phyloP scores from a whole-genome alignment of 1,140 invertebrate species.

The Panulirus ornatus region DNA sequence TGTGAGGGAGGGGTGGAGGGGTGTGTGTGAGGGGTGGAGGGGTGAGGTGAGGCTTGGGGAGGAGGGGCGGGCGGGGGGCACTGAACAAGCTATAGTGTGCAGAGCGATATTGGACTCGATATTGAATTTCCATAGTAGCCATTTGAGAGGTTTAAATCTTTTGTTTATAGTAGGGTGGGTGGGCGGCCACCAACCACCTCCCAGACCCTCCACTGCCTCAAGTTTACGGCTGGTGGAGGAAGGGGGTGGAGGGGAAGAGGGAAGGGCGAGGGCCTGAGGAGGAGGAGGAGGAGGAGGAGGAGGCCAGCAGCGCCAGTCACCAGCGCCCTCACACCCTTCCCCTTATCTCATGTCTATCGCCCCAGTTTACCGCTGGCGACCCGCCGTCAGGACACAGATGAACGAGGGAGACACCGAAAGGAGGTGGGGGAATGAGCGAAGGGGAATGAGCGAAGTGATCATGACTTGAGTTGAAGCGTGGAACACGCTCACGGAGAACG shows the following conservation, averaged over 20 bases:
- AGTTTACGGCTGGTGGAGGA: neutral
- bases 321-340: too few relatives aligned
- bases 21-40: neutral
- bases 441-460: too few relatives aligned
- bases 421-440: too few relatives aligned
- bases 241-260: neutral
- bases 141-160: conserved; percentile 30
- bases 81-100: conserved; percentile 15
- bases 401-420: neutral
- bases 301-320: too few relatives aligned
- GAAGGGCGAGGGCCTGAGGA: neutral
- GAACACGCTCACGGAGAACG: too few relatives aligned
- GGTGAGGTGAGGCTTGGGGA: too few relatives aligned
- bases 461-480: too few relatives aligned
- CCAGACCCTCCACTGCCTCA: too few relatives aligned
- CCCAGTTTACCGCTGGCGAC: too few relatives aligned
- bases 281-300: neutral
- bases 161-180: neutral
- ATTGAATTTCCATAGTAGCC: conserved; percentile 30
- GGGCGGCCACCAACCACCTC: neutral
- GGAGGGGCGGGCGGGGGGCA: neutral
- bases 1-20: neutral
- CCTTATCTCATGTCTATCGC: too few relatives aligned
- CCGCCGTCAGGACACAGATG: too few relatives aligned
- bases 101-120: conserved; percentile 33